These are phyloP conservation scores for Mythimna impura DNA, from an alignment of 2,888 invertebrate species.

Conservation along the genomic window DNA sequence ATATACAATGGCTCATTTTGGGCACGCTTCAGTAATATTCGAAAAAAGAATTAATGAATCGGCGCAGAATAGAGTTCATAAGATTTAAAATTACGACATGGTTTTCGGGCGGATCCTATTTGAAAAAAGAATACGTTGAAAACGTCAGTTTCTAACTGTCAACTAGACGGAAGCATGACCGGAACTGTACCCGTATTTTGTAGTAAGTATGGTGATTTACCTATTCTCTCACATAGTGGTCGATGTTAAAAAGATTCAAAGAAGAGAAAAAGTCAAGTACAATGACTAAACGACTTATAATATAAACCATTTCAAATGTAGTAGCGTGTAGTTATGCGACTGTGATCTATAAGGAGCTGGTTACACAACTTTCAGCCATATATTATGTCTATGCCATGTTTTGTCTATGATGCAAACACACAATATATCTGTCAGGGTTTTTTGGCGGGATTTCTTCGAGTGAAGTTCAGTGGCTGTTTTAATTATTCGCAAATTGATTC, in stretches of 20 bases:
- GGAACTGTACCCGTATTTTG: too few species aligned
- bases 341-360: constrained; percentile 31
- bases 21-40: too few species aligned
- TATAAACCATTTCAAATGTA: constrained; percentile 1
- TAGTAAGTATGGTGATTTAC: too few species aligned
- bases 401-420: constrained; percentile 5
- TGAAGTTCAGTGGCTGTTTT: too few species aligned
- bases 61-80: too few species aligned
- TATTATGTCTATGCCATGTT: constrained; percentile 18
- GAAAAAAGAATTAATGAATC: too few species aligned
- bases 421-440: constrained; percentile 28
- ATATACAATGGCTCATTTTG: too few species aligned
- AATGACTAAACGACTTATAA: background rate
- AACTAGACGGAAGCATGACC: too few species aligned
- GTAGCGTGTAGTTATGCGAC: constrained; percentile 32
- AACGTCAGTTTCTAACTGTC: background rate
- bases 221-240: background rate
- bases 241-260: background rate
- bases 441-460: too few species aligned
- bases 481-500: too few species aligned
- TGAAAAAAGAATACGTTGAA: background rate
- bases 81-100: background rate
- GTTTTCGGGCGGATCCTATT: background rate
- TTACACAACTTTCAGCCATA: constrained; percentile 52
- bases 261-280: background rate